Conservation (phyloP, 2,797 vertebrate species). For the Neosilurus mollespiculum region DNA sequence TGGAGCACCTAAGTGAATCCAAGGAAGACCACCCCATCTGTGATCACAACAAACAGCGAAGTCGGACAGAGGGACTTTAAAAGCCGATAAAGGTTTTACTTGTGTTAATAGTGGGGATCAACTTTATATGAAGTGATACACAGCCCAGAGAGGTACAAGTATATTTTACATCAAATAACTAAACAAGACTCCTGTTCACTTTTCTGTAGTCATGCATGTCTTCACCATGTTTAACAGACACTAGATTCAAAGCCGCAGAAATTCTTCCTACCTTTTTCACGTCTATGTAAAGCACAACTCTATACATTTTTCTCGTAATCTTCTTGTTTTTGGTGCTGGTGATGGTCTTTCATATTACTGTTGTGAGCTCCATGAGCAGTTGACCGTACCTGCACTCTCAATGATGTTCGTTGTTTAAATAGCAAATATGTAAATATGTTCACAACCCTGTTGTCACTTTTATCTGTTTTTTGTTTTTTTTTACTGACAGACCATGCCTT, state of each 20-base stretch:
- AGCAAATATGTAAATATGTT: constrained; percentile 8
- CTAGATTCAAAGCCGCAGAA: neutral
- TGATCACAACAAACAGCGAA: no score
- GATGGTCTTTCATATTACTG: neutral
- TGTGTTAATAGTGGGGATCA: neutral
- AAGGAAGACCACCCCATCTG: no score
- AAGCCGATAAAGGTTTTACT: neutral
- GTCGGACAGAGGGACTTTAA: neutral
- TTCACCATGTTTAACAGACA: neutral
- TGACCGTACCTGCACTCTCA: neutral
- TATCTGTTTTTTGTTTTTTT: neutral
- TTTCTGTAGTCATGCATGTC: neutral
- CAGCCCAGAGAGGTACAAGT: neutral
- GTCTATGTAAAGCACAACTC: neutral
- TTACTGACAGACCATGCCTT: no score
- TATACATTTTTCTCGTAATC: neutral
- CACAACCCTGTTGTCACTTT: neutral
- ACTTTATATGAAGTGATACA: neutral
- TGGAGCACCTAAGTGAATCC: no score
- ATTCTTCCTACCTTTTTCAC: constrained; percentile 1
- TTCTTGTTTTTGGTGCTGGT: neutral
- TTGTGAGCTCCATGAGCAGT: neutral
- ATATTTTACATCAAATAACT: neutral
- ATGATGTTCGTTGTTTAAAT: neutral
- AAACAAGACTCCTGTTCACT: neutral